Evolutionary conservation across 2,113 vertebrate species (phyloP), one percentile per base, ranked within the genome.

Genomic region (Mirounga angustirostris): DNA sequence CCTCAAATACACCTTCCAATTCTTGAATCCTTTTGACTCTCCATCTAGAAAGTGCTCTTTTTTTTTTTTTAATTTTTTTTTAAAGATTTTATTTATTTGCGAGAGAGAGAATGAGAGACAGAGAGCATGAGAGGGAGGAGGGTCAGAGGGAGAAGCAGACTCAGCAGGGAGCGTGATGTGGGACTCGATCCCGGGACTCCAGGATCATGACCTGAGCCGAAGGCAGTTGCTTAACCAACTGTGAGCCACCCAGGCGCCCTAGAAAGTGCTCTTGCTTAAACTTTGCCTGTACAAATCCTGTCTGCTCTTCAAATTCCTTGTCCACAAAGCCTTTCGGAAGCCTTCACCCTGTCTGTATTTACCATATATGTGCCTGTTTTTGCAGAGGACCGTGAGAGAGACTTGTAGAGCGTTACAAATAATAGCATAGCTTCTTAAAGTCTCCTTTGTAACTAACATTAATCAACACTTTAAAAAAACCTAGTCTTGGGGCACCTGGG

Each of bases 191-290:
- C 36, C 36, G 36, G 36, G 36, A 36, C 36, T 36, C 36, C 36
- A 36, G 36, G 36, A 36, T 36, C 36, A 36, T 36, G 36, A 36
- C 36, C 36, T 36, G 36, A 36, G 36, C 36, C 36, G 36, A 36
- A 36, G 36, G 36, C 36, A 36, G 36, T 36, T 36, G 36, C 36
- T 36, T 36, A 36, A 36, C 36, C 36, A 36, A 36, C 36, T 36
- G 36, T 36, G 36, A 36, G 36, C 36, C 36, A 36, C 36, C 36
- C 36, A 36, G 36, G 36, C 36, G 36, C 36, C 36, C 83, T 61
- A 80, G 8, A 83, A 91, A 86, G 15, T 50, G 58, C 33, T 93
- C 54, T 85, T 59, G 58, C 88, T 82, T 92, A 65, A 86, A 90
- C 30, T 73, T 4, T 21, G 56, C 43, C 85, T 26, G 28, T 13